These are phyloP conservation scores for Gymnopithys bicolor DNA, from an alignment of 2,797 vertebrate genomes.

Conservation along the genomic window DNA sequence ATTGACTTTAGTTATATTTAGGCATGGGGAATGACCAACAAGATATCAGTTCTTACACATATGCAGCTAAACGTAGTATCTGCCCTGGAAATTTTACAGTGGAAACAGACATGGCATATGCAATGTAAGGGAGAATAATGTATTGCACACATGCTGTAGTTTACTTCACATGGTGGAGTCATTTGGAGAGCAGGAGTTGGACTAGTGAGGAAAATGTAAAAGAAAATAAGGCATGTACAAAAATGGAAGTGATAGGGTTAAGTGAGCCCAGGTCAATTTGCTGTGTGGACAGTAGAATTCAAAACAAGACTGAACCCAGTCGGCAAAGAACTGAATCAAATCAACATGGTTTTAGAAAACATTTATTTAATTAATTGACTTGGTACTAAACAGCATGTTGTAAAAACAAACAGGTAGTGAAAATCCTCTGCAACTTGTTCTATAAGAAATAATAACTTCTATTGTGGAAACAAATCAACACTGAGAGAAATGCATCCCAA, in stretches of 20 bases:
- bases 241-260: not conserved
- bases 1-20: not conserved
- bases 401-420: not conserved
- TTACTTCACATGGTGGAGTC: fast-evolving
- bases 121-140: not conserved
- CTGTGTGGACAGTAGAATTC: not conserved
- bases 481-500: not conserved
- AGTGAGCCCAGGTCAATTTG: not conserved
- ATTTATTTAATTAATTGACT: not conserved
- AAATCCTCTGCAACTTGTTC: not conserved
- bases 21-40: not conserved
- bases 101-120: not conserved
- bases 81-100: not conserved
- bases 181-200: not conserved
- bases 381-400: not conserved
- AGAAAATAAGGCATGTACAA: not conserved
- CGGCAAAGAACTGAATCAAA: not conserved
- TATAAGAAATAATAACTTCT: not conserved
- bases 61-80: not conserved
- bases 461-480: not conserved
- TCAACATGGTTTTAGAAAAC: not conserved
- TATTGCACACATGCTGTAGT: not conserved
- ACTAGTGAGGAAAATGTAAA: not conserved
- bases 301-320: not conserved
- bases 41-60: not conserved